phyloP scores from a whole-genome alignment of 1,140 invertebrate species.

The Eulimnadia texana region DNA sequence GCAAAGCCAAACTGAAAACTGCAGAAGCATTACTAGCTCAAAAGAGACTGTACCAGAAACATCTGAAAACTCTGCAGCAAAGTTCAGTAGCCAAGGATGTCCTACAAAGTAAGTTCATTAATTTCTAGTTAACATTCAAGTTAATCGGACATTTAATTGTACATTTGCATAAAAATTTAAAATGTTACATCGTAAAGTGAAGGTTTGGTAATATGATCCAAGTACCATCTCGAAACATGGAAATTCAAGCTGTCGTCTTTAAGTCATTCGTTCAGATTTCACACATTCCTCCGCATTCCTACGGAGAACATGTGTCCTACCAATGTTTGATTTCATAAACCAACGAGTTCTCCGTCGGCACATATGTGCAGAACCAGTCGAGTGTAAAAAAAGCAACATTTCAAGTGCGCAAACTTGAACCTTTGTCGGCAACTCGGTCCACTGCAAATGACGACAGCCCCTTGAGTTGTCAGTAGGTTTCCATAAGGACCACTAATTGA shows the following conservation, averaged over 20 bases:
- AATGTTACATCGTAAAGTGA: neutral
- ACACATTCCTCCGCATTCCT: neutral
- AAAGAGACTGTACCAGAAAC: constrained; percentile 31
- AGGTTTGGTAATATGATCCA: neutral
- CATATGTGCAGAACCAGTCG: neutral
- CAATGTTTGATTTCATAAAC: too few species aligned
- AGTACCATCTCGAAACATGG: neutral
- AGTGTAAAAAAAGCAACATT: neutral
- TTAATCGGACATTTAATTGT: neutral
- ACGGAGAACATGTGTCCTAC: neutral
- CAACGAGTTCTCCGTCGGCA: too few species aligned
- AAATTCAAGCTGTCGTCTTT: neutral
- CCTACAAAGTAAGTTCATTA: constrained; percentile 24
- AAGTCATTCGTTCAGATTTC: neutral
- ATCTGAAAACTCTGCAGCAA: constrained; percentile 31
- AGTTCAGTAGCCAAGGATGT: constrained; percentile 28
- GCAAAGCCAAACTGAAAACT: constrained; percentile 19
- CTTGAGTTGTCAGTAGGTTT: neutral
- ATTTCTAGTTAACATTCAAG: neutral
- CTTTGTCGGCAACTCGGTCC: neutral
- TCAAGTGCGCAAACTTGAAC: neutral
- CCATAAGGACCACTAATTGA: neutral
- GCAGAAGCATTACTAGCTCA: constrained; percentile 29
- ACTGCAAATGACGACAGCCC: neutral
- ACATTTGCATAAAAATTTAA: neutral